Base-by-base conservation (phyloP, 2,797 vertebrate species). In the Pteronotus mesoamericanus region DNA sequence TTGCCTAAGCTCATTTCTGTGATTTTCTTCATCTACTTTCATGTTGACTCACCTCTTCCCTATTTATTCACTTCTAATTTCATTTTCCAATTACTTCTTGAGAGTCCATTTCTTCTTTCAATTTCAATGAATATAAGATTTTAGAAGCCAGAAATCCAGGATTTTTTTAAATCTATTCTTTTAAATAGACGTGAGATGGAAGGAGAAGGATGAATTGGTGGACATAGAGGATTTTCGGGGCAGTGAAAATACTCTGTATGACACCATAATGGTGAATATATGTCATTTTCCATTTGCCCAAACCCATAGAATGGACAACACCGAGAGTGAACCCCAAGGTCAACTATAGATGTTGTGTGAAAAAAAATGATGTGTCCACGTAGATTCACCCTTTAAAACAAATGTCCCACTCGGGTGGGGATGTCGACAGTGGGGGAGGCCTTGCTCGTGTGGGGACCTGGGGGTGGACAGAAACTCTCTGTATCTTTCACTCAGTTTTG, bases 81-180 rank as follows among this genome's bases (percentile, higher is more conserved):
- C 61, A 21, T 69, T 24, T 82, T 83, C 59, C 51, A 78, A 3
- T 32, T 59, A 64, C 11, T 53, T 83, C 55, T 19, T 68, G 26
- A 51, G 74, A 92, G 21, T 82, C 37, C 19, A 19, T 24, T 59
- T 82, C 37, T 85, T 69, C 19, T 86, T 48, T 44, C 22, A 68
- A 61, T 75, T 34, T 86, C 26, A n/a, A 22, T 72, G 59, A 75
- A 3, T 26, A 15, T n/a, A 21, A 79, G 51, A 24, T 80, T 66
- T 80, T 44, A 68, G 34, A 92, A 89, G 14, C 29, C 42, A 80
- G 61, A 74, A 92, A 46, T 86, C 24, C 78, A 85, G 29, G 29
- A 19, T 22, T 42, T 57, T 12, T 75, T 75, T 6, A n/a, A 21
- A 75, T 48, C 72, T 48, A 51, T 48, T 75, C 34, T 75, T 51